Percentiles rank a stretch among this genome's conserved stretches.
Evolutionary conservation across 2,797 vertebrate species (phyloP).

Genomic region (Phataginus tricuspis): DNA sequence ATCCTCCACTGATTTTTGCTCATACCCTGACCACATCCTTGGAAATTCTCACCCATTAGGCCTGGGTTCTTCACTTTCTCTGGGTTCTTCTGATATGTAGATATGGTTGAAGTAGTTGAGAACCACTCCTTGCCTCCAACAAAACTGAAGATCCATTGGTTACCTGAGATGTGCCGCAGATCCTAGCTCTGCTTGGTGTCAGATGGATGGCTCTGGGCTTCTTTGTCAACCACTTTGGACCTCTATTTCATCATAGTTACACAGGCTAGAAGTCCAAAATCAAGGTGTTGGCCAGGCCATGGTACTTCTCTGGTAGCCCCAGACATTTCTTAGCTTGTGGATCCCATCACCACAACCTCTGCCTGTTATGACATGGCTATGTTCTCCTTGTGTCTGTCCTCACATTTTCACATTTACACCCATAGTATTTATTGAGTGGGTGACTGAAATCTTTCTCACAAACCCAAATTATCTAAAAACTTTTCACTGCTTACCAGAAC

Average conservation of each 20-base stretch:
- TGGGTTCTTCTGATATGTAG: neutral
- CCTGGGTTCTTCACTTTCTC: neutral
- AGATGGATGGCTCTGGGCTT: neutral
- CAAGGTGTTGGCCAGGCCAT: neutral
- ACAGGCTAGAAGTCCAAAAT: neutral
- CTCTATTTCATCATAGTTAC: neutral
- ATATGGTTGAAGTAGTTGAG: neutral
- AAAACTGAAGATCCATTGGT: neutral
- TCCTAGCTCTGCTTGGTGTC: neutral
- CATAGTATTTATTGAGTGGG: neutral
- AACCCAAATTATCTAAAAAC: slow-evolving; percentile 8
- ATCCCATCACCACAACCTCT: neutral
- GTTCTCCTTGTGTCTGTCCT: neutral
- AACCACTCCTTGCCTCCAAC: neutral
- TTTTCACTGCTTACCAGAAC: neutral
- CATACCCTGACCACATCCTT: neutral
- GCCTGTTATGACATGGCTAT: neutral
- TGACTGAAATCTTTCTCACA: neutral
- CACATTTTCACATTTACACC: neutral
- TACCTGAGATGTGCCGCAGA: neutral
- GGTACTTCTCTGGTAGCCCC: neutral
- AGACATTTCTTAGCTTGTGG: neutral
- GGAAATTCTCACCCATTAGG: neutral
- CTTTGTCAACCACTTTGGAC: neutral
- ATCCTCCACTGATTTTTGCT: neutral